A percentile compares a stretch with the other conserved stretches of the same genome.
Conservation (phyloP, 2,797 vertebrate genomes). For the Limosa lapponica region DNA sequence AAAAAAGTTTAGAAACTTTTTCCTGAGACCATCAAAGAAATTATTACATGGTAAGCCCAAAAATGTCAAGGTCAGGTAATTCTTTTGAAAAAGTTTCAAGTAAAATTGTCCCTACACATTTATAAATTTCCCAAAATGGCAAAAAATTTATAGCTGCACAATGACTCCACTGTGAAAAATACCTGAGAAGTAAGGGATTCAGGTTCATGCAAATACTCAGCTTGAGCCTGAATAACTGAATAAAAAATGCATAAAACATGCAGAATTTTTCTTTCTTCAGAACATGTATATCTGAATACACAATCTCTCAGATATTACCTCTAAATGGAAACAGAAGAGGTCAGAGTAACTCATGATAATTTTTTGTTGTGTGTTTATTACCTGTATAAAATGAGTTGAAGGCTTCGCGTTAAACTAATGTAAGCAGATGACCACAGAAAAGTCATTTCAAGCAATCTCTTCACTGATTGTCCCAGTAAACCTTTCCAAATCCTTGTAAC, state of each 20-base stretch:
- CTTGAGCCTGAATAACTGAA: neutral
- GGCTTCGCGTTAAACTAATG: neutral
- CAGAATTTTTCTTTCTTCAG: neutral
- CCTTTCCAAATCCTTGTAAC: neutral
- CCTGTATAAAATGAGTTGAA: neutral
- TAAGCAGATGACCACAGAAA: neutral
- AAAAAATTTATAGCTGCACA: neutral
- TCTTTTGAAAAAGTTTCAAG: neutral
- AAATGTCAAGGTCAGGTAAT: neutral
- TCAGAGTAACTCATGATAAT: neutral
- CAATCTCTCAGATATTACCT: neutral
- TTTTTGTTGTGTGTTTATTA: neutral
- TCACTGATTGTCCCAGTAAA: neutral
- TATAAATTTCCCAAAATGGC: neutral
- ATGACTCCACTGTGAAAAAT: neutral
- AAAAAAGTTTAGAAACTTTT: slow-evolving; percentile 27
- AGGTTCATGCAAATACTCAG: neutral
- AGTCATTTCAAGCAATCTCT: neutral
- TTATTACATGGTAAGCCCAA: neutral
- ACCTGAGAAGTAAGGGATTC: neutral
- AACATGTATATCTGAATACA: neutral
- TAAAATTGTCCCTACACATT: neutral
- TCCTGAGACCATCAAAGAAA: neutral
- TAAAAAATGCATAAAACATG: neutral
- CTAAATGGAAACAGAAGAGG: neutral